Percentiles rank a stretch among this genome's conserved stretches.
Evolutionary conservation across 1,140 invertebrate species (phyloP).

Genomic region (Leptopilina boulardi): DNA sequence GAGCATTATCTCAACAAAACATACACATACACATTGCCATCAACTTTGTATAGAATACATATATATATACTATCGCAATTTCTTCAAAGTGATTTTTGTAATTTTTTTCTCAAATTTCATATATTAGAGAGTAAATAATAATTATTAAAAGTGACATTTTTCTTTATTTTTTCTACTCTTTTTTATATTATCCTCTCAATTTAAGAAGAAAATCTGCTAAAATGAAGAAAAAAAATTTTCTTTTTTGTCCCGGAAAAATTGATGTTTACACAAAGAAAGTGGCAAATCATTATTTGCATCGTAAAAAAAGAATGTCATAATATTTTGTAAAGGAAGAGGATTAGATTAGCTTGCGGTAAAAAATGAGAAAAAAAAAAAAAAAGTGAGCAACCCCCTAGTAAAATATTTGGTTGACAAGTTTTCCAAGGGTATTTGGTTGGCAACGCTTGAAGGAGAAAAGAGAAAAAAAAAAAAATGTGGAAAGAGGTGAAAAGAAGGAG

Average conservation of each 20-base stretch:
- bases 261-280: background rate
- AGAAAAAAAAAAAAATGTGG: background rate
- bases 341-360: background rate
- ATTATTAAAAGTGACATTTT: no score
- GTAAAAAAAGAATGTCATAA: background rate
- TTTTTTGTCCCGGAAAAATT: no score
- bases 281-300: background rate
- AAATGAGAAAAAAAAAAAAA: background rate
- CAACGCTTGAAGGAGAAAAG: background rate
- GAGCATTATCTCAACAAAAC: conserved; percentile 13
- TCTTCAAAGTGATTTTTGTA: background rate
- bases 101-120: no score
- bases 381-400: conserved; percentile 1
- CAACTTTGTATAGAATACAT: no score
- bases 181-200: no score
- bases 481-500: background rate
- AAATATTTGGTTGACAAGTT: conserved; percentile 1
- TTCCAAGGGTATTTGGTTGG: background rate
- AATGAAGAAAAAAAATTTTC: background rate
- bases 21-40: background rate
- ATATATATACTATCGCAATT: no score
- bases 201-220: background rate
- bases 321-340: no score
- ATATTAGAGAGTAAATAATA: no score
- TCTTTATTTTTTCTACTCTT: conserved; percentile 41